phyloP scores from a whole-genome alignment of 2,888 invertebrate species.

The Apamea epomidion region DNA sequence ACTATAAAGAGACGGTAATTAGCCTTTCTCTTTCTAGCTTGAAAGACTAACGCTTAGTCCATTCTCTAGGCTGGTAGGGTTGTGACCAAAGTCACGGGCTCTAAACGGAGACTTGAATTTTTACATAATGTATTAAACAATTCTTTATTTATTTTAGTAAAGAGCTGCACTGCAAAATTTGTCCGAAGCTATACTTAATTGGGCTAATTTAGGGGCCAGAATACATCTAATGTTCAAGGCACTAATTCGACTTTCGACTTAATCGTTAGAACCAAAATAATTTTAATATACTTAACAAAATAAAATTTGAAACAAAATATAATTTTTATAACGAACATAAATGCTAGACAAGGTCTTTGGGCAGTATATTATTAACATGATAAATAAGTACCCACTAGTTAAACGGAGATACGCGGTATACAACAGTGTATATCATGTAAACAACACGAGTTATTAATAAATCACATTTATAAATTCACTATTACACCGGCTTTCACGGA shows the following conservation, averaged over 20 bases:
- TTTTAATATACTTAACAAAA: slow-evolving; percentile 34
- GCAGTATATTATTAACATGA: slow-evolving; percentile 29
- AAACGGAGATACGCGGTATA: slow-evolving; percentile 18
- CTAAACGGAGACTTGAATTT: not conserved
- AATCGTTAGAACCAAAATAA: slow-evolving; percentile 6
- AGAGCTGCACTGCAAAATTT: not conserved
- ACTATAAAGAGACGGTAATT: not conserved
- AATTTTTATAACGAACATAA: slow-evolving; percentile 39
- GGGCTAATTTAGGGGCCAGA: slow-evolving; percentile 10
- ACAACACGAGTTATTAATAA: slow-evolving; percentile 24
- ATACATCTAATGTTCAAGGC: slow-evolving; percentile 25
- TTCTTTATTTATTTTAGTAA: not conserved
- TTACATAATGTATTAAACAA: not conserved
- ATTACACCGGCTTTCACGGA: slow-evolving; percentile 1
- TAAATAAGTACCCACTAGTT: slow-evolving; percentile 57
- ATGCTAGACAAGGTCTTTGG: slow-evolving; percentile 30
- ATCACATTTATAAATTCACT: not conserved
- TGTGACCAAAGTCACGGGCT: not conserved
- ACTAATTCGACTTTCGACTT: slow-evolving; percentile 17
- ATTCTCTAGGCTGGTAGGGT: not conserved
- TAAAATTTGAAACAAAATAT: slow-evolving; percentile 22
- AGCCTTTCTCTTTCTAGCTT: not conserved
- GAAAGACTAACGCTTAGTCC: not conserved
- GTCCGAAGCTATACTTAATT: slow-evolving; percentile 7
- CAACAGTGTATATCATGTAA: slow-evolving; percentile 34